Conservation (phyloP, 30 jellyfish, hydroid and myxozoan species). For the Rhopilema esculentum region DNA sequence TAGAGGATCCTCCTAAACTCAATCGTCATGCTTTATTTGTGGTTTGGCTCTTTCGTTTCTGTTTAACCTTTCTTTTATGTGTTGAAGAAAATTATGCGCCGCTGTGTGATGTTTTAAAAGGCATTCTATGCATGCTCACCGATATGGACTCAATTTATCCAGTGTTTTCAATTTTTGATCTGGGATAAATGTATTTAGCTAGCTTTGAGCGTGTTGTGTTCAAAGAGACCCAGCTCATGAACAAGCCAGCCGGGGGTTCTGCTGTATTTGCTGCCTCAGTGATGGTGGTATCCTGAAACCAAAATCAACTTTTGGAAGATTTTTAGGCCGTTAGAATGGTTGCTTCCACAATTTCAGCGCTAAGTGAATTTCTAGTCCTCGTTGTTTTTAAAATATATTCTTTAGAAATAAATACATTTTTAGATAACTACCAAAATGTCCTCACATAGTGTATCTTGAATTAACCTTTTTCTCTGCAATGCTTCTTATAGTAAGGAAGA, state of each 20-base stretch:
- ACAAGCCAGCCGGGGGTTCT: background rate
- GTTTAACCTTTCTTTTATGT: conserved; percentile 29
- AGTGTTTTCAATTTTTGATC: conserved; percentile 15
- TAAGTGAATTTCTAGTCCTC: background rate
- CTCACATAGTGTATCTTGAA: too few species aligned
- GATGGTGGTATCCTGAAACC: background rate
- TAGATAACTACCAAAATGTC: too few species aligned
- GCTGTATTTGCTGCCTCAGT: too few species aligned
- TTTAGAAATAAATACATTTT: too few species aligned
- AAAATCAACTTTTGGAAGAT: background rate
- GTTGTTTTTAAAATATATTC: too few species aligned
- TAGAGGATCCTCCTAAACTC: conserved; percentile 19
- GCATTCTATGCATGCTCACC: conserved; percentile 41
- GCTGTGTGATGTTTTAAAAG: conserved; percentile 38
- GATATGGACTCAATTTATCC: conserved; percentile 30
- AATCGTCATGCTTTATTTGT: conserved; percentile 20
- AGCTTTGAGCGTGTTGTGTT: conserved; percentile 35
- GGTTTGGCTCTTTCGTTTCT: conserved; percentile 30
- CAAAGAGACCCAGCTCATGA: background rate
- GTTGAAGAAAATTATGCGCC: conserved; percentile 1
- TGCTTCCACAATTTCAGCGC: background rate
- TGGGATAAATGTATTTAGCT: conserved; percentile 37
- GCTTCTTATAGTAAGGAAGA: too few species aligned
- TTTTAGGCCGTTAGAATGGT: background rate
- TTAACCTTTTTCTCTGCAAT: too few species aligned